phyloP scores from a whole-genome alignment of 2,797 vertebrate genomes.

The Podarcis lilfordi region DNA sequence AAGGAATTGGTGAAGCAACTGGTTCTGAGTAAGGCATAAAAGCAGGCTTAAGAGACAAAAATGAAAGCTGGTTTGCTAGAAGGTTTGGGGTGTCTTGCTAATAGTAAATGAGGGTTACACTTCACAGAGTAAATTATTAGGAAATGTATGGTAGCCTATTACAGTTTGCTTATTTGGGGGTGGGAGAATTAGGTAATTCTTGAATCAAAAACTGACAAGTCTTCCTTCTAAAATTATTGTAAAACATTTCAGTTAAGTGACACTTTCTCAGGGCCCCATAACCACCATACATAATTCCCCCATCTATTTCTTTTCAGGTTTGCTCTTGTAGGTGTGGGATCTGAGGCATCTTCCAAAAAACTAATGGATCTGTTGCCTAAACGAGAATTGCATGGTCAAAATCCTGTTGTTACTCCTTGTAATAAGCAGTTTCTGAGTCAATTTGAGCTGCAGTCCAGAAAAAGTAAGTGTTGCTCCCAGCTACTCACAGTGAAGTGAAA shows the following conservation, averaged over 20 bases:
- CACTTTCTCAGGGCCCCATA: too few relatives aligned
- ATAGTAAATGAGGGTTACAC: not conserved
- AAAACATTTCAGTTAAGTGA: not conserved
- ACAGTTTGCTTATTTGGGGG: not conserved
- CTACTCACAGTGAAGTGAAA: slow-evolving; percentile 12
- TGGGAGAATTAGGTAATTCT: not conserved
- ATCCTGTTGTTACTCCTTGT: slow-evolving; percentile 96
- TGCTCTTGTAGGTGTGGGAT: slow-evolving; percentile 96
- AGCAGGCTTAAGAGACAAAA: not conserved
- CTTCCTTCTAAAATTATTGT: not conserved
- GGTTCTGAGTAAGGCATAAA: not conserved
- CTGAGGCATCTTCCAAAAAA: slow-evolving; percentile 95
- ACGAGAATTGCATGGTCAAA: slow-evolving; percentile 96
- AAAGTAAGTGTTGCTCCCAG: slow-evolving; percentile 85
- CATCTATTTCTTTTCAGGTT: slow-evolving; percentile 81
- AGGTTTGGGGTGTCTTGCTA: not conserved
- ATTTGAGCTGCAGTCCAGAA: slow-evolving; percentile 99
- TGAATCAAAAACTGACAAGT: not conserved
- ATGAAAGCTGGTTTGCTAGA: not conserved
- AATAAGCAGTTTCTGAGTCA: slow-evolving; percentile 99
- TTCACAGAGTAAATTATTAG: not conserved
- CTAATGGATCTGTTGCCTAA: slow-evolving; percentile 96
- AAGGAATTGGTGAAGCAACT: not conserved
- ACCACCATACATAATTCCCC: not conserved
- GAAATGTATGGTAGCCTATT: not conserved